A percentile compares a stretch with the other conserved stretches of the same genome.
These are phyloP conservation scores for Poeciliopsis paucimaculata DNA, from an alignment of 2,797 vertebrate species.

Conservation along the genomic window DNA sequence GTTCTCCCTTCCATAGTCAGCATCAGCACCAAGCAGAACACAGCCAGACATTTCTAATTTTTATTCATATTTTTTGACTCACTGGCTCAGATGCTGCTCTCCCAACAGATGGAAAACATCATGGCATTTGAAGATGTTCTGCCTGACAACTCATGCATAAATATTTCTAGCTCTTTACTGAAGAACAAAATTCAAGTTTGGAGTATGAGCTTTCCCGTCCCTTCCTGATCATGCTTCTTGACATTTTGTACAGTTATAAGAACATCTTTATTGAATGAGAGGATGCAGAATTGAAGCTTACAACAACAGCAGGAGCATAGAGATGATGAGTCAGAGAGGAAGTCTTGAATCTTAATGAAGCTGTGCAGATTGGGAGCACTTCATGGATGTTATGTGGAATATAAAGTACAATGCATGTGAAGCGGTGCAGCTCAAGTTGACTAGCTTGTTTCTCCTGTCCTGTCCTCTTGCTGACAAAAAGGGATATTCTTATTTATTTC, in stretches of 20 bases:
- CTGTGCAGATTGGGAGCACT: not conserved
- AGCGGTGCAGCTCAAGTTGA: not conserved
- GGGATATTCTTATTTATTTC: not conserved
- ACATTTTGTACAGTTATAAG: not conserved
- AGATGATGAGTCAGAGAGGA: slow-evolving; percentile 1
- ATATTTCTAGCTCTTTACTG: slow-evolving; percentile 1
- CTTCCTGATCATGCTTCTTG: not conserved
- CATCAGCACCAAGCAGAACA: not conserved
- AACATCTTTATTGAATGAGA: not conserved
- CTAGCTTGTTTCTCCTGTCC: not conserved
- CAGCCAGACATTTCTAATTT: not conserved
- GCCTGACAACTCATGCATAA: not conserved
- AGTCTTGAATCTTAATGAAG: not conserved
- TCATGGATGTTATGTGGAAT: not conserved
- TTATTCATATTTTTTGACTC: slow-evolving; percentile 8
- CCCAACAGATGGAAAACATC: slow-evolving; percentile 5
- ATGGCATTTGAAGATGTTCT: slow-evolving; percentile 6
- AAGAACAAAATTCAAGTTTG: not conserved
- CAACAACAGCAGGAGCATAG: not conserved
- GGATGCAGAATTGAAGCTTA: not conserved
- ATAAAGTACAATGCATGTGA: not conserved
- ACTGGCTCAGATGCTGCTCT: not conserved
- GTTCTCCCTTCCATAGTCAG: not conserved
- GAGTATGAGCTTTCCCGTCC: not conserved
- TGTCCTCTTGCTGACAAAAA: not conserved